These are phyloP conservation scores for Sarotherodon lohbergeri DNA, from an alignment of 2,113 vertebrate genomes.

Conservation along the genomic window DNA sequence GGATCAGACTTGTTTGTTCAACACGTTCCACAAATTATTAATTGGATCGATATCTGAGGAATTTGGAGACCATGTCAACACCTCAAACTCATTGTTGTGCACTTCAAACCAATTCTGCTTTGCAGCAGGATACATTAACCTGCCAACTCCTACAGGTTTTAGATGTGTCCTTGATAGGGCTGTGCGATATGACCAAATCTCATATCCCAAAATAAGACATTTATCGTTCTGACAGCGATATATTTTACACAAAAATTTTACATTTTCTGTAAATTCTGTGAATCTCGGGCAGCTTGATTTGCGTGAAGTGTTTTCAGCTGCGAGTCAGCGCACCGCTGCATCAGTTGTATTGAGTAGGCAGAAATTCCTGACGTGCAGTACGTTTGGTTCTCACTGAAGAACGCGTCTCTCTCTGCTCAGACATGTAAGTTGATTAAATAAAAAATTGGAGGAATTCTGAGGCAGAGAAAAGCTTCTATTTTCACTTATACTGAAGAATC, in stretches of 20 bases:
- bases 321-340: background rate
- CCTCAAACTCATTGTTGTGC: background rate
- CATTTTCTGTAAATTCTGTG: too few species aligned
- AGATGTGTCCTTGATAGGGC: too few species aligned
- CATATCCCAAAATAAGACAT: too few species aligned
- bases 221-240: too few species aligned
- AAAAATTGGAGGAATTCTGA: background rate
- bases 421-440: background rate
- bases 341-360: background rate
- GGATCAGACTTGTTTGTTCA: background rate
- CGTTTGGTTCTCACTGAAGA: background rate
- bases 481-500: background rate
- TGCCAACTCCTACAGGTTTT: background rate
- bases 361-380: accelerated
- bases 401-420: background rate
- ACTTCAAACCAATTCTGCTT: background rate
- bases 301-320: too few species aligned
- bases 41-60: background rate
- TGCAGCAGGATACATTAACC: background rate
- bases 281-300: too few species aligned
- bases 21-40: background rate
- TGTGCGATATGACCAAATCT: too few species aligned
- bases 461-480: background rate
- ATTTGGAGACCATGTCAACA: background rate
- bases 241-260: too few species aligned